Base-by-base conservation (phyloP, 2,797 vertebrate genomes). In the Xiphorhynchus erythropygius region DNA sequence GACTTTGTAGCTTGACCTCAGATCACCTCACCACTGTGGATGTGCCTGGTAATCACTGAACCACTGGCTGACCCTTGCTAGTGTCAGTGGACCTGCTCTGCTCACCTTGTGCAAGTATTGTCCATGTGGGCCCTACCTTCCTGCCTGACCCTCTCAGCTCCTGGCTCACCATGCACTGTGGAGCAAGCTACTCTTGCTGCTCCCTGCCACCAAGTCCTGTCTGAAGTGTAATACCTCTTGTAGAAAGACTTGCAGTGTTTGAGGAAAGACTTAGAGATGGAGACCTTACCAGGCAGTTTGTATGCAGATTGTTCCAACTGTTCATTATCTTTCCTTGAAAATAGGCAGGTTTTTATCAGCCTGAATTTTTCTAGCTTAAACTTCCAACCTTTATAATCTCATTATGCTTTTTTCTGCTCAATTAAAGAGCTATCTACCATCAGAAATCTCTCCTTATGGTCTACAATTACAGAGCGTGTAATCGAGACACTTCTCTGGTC, bases 381-480 rank as follows among this genome's bases (percentile, higher is more conserved):
- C 47, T 93, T 88, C 70, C 49, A 74, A 67, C 77, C 25, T 94
- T 81, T 91, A 92, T 60, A 82, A 88, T 91, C 63, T 90, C 95
- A 94, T 96, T 91, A 92, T 57, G 50, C 44, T 63, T 94, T 96
- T 93, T 88, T 79, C 92, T 93, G 87, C 85, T 93, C 91, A 93
- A 93, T 95, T 93, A 88, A 93, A 94, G 89, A 91, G 37, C 63
- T 85, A 89, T 82, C 79, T 91, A 93, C 83, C 67, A 94, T 81
- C 70, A 88, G 77, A 95, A 94, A 71, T 60, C 41, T 50, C 33
- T 88, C 93, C 87, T 90, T 90, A 87, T 32, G 59, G 63, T 79
- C 13, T 8, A 42, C 42, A 84, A 23, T 83, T 80, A 84, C 28
- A 78, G 76, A 69, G 12, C 13, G n/a, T 79, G 59, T 6, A 28